Evolutionary conservation across 2,888 invertebrate genomes (phyloP).

Genomic region (Eulithis testata): DNA sequence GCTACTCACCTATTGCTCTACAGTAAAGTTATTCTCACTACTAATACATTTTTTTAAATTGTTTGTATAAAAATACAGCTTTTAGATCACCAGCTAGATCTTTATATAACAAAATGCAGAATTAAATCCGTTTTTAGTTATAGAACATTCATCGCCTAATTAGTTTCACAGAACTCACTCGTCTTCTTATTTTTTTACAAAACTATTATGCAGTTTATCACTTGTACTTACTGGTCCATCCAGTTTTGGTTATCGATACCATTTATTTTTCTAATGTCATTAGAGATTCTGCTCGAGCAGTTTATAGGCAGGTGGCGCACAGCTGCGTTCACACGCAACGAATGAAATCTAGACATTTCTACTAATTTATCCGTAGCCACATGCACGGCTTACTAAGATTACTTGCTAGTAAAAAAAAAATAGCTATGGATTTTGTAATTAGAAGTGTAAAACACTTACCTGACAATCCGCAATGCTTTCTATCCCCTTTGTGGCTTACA

Average conservation of each 20-base stretch:
- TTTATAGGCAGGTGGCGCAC: conserved; percentile 62
- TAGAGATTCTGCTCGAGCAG: conserved; percentile 56
- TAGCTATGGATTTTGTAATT: conserved; percentile 1
- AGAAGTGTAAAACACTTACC: conserved; percentile 21
- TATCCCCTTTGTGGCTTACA: not conserved
- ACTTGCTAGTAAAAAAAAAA: conserved; percentile 14
- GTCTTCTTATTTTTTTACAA: too few species aligned
- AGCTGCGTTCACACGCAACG: conserved; percentile 64
- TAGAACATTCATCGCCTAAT: too few species aligned
- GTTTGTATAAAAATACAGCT: too few species aligned
- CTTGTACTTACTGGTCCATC: not conserved
- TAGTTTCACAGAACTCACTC: too few species aligned
- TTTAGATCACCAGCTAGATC: too few species aligned
- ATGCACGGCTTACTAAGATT: conserved; percentile 22
- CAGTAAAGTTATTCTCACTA: too few species aligned
- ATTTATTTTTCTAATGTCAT: conserved; percentile 43
- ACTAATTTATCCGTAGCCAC: conserved; percentile 29
- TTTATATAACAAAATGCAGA: too few species aligned
- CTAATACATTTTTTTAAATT: too few species aligned
- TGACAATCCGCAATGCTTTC: conserved; percentile 12
- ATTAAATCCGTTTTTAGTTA: too few species aligned
- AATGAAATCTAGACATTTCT: conserved; percentile 67
- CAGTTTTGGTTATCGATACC: conserved; percentile 18
- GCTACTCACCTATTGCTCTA: too few species aligned
- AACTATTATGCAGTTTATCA: not conserved